phyloP scores from a whole-genome alignment of 2,113 vertebrate species.

The Herpailurus yagouaroundi region DNA sequence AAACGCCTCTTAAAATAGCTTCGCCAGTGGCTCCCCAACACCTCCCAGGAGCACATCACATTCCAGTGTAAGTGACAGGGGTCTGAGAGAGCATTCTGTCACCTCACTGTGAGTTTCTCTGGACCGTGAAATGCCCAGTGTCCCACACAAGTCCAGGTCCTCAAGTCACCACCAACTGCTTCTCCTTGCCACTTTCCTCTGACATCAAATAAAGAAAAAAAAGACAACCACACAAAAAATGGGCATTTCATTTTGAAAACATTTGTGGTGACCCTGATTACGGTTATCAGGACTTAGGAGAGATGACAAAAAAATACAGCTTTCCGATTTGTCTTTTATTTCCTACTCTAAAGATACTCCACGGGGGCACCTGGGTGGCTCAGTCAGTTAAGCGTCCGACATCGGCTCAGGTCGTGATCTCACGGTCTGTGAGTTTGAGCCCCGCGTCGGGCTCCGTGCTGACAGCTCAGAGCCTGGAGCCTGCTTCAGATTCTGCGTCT shows the following conservation, averaged over 20 bases:
- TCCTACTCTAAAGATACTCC: not conserved
- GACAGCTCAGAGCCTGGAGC: too few species aligned
- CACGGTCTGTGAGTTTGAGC: too few species aligned
- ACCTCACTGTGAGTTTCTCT: constrained; percentile 40
- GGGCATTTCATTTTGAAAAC: constrained; percentile 34
- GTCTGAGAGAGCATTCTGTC: constrained; percentile 46
- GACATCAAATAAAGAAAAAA: not conserved
- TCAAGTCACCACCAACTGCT: not conserved
- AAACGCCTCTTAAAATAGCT: constrained; percentile 63
- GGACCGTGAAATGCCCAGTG: constrained; percentile 55
- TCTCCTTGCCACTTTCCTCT: not conserved
- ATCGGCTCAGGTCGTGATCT: too few species aligned
- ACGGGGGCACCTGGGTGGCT: not conserved
- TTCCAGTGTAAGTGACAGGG: constrained; percentile 52
- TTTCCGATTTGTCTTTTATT: constrained; percentile 3
- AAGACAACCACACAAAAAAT: not conserved
- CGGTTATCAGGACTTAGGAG: constrained; percentile 5
- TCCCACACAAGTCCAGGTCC: not conserved
- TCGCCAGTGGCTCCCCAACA: constrained; percentile 49
- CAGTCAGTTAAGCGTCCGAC: too few species aligned
- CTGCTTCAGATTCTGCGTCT: too few species aligned
- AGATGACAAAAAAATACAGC: constrained; percentile 29
- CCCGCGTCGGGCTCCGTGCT: too few species aligned
- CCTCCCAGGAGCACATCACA: constrained; percentile 59
- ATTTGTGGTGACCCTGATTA: not conserved